phyloP scores from a whole-genome alignment of 2,113 vertebrate species.

The Lophura nycthemera region DNA sequence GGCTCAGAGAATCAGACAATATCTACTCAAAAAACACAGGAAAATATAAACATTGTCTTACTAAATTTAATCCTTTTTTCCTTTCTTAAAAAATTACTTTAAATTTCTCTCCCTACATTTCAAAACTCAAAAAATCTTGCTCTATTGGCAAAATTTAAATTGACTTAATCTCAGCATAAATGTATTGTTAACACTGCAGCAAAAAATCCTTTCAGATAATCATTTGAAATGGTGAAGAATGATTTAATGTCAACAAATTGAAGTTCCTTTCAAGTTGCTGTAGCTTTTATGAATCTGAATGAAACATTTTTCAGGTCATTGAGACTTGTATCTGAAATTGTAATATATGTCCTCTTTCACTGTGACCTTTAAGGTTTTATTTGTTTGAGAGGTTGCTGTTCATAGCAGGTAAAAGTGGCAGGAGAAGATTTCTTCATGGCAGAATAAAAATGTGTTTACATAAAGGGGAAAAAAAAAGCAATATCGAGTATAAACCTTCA shows the following conservation, averaged over 20 bases:
- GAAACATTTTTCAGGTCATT: conserved; percentile 7
- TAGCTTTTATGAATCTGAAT: conserved; percentile 26
- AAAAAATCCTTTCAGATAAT: not conserved
- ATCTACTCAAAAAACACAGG: not conserved
- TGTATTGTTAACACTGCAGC: not conserved
- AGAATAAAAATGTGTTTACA: conserved; percentile 60
- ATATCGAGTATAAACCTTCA: not conserved
- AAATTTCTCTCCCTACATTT: not conserved
- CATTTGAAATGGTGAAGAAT: not conserved
- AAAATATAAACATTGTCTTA: not conserved
- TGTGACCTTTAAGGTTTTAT: conserved; percentile 62
- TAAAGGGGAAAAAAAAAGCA: conserved; percentile 29
- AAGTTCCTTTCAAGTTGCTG: not conserved
- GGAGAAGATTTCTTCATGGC: conserved; percentile 28
- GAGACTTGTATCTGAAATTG: not conserved
- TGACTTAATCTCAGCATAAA: not conserved
- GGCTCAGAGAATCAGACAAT: not conserved
- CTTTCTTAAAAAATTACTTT: not conserved
- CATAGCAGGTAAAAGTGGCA: conserved; percentile 51
- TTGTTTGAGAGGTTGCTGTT: conserved; percentile 45
- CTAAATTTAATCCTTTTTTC: not conserved
- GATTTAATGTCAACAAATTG: conserved; percentile 22
- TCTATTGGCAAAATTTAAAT: not conserved
- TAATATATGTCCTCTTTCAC: conserved; percentile 15
- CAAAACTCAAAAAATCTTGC: not conserved